Evolutionary conservation across 2,113 vertebrate genomes (phyloP), one percentile per base, ranked within the genome.

Genomic region (Passer montanus): DNA sequence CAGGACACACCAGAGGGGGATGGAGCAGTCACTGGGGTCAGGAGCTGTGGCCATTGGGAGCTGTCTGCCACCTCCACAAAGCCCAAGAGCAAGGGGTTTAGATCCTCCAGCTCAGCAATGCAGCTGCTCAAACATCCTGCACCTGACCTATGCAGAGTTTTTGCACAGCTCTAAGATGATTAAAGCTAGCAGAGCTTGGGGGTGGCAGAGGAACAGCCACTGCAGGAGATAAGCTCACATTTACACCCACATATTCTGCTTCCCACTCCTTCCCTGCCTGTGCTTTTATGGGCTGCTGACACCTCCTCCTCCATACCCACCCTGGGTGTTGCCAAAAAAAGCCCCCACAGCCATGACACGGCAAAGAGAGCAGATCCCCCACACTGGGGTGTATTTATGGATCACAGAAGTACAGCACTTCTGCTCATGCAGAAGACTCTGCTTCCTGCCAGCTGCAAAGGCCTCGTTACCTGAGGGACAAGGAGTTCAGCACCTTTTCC

Each of bases 371-470:
- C n/a, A 66, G 67, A 62, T 58, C 46, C 76, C 43, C 49, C 53
- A 13, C 18, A 3, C n/a, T 11, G 43, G 27, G 28, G 49, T 49
- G 31, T 78, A 92, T 90, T 90, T 86, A 73, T 50, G 50, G 79
- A 62, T 62, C 30, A 3, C 83, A 80, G 63, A 67, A 84, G 37
- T 37, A 43, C 17, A 26, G 20, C 56, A 33, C 44, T 69, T 66
- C 60, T 68, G 62, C 41, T 81, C 60, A n/a, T 20, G 58, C 73
- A 64, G 81, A 81, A 78, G 31, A 5, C 68, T 82, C 46, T 70
- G 46, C 23, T 88, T 89, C 86, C 95, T 87, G 76, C 41, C 73
- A 89, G 73, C 77, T 89, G 80, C 80, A 86, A 50, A 79, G 44
- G 46, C 41, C 39, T 37, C 1, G 0, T 33, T 35, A 69, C 50